A percentile compares a stretch with the other conserved stretches of the same genome.
These are phyloP conservation scores for Branchipolynoe longqiensis DNA, from an alignment of 2,888 invertebrate species.

Conservation along the genomic window DNA sequence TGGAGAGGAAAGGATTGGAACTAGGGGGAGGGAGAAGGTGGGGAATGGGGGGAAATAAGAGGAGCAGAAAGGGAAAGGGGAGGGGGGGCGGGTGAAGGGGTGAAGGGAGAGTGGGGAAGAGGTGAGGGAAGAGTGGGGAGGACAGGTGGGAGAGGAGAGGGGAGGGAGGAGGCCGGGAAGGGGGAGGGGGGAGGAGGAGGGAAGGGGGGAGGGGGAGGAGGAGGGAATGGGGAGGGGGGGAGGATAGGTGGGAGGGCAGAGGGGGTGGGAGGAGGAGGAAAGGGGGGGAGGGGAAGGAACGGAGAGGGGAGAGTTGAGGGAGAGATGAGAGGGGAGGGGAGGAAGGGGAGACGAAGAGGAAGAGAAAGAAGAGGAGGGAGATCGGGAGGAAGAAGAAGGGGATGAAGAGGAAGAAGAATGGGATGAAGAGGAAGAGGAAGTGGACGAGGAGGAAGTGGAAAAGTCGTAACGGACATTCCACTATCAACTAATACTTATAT, in stretches of 20 bases:
- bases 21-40: neutral
- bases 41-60: neutral
- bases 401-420: no score
- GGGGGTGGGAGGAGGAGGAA: neutral
- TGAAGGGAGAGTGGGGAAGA: no score
- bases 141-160: no score
- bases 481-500: no score
- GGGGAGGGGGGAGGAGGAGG: neutral
- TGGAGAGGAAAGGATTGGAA: neutral
- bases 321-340: neutral
- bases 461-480: no score
- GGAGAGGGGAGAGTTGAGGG: neutral
- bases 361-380: no score
- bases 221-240: neutral
- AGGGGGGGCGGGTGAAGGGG: no score
- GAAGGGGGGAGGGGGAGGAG: neutral
- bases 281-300: neutral
- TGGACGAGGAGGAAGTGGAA: no score
- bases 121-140: no score
- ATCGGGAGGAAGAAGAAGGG: no score
- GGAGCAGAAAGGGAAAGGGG: neutral
- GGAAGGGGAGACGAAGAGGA: no score
- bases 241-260: neutral
- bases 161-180: neutral
- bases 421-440: no score